phyloP scores from a whole-genome alignment of 2,888 invertebrate genomes.

The Drosophila leonis region DNA sequence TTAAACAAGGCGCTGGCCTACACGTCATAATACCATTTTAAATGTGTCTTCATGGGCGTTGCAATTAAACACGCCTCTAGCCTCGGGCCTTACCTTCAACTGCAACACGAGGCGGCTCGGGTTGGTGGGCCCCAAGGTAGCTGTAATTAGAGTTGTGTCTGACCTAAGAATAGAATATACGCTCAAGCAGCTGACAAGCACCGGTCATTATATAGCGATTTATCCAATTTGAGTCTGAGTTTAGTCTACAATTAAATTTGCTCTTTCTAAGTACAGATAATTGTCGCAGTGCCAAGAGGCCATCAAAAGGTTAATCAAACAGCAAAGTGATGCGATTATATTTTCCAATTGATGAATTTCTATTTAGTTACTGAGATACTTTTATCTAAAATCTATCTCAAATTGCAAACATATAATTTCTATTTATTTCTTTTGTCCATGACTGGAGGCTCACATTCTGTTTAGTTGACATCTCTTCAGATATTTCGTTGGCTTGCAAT shows the following conservation, averaged over 20 bases:
- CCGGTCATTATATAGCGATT: constrained; percentile 12
- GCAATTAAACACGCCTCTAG: constrained; percentile 60
- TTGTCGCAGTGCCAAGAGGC: neutral
- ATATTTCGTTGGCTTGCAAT: constrained; percentile 49
- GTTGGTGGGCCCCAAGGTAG: constrained; percentile 13
- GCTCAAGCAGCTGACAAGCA: constrained; percentile 10
- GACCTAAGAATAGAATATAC: constrained; percentile 15
- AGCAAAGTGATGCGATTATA: neutral
- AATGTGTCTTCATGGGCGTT: constrained; percentile 54
- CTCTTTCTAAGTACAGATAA: neutral
- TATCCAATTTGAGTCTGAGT: neutral
- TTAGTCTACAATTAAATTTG: constrained; percentile 4
- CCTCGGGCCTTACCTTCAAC: constrained; percentile 13
- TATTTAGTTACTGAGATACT: no score
- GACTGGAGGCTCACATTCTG: neutral
- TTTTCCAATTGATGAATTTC: no score
- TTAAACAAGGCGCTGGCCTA: constrained; percentile 5
- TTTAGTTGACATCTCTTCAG: constrained; percentile 18
- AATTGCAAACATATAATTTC: neutral
- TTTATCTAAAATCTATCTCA: neutral
- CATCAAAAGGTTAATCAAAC: constrained; percentile 1
- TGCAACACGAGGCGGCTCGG: constrained; percentile 14
- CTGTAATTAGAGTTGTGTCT: constrained; percentile 30
- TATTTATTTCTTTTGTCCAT: neutral
- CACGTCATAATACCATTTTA: constrained; percentile 66